Evolutionary conservation across 2,888 invertebrate genomes (phyloP).

Genomic region (Nemurella pictetii): DNA sequence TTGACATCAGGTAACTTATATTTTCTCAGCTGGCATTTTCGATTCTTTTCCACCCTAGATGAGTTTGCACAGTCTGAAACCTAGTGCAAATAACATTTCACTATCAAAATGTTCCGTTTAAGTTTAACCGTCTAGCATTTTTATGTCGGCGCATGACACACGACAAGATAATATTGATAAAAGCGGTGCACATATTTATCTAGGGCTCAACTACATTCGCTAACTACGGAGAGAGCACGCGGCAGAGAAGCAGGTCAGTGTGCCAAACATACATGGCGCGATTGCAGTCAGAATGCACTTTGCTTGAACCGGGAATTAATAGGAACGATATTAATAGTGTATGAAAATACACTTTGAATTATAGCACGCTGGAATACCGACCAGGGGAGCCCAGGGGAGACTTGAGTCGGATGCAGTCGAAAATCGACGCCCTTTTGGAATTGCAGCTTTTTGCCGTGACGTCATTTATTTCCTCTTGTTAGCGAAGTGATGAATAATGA

Average conservation of each 20-base stretch:
- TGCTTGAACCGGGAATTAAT: background rate
- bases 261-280: background rate
- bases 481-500: background rate
- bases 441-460: background rate
- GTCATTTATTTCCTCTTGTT: background rate
- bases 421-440: background rate
- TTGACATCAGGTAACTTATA: background rate
- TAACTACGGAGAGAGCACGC: background rate
- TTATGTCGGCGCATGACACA: background rate
- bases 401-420: background rate
- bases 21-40: background rate
- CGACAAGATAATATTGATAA: background rate
- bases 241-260: background rate
- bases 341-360: background rate
- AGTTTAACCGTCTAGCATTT: background rate
- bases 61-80: background rate
- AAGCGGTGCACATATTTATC: background rate
- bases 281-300: background rate
- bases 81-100: background rate
- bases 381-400: background rate
- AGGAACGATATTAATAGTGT: background rate
- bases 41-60: background rate
- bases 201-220: background rate
- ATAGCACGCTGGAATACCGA: background rate
- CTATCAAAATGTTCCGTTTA: background rate